A percentile compares a stretch with the other conserved stretches of the same genome.
These are phyloP conservation scores for Chesias legatella DNA, from an alignment of 2,888 invertebrate genomes.

Conservation along the genomic window DNA sequence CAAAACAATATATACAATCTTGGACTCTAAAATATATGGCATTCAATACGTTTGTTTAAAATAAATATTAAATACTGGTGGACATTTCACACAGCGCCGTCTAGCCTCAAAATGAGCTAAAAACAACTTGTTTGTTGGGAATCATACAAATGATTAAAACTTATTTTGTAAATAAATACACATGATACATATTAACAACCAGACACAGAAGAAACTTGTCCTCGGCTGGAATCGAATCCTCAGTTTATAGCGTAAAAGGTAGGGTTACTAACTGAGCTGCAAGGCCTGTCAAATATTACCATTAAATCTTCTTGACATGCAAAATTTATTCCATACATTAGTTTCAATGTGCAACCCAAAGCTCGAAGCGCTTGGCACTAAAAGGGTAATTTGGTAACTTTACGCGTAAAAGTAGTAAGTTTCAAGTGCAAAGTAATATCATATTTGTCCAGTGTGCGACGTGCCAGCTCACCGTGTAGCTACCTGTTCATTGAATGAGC, in stretches of 20 bases:
- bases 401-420: constrained; percentile 20
- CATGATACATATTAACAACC: no score
- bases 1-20: constrained; percentile 16
- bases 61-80: no score
- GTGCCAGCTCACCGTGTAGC: constrained; percentile 56
- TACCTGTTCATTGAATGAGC: constrained; percentile 73
- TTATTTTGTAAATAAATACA: no score
- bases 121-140: neutral
- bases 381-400: constrained; percentile 16
- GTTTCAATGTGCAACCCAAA: constrained; percentile 3
- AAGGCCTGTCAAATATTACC: constrained; percentile 18
- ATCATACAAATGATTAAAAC: no score
- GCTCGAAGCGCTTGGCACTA: constrained; percentile 3
- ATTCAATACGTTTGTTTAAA: no score
- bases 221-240: no score
- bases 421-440: constrained; percentile 27
- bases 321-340: neutral
- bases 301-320: neutral
- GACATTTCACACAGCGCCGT: no score
- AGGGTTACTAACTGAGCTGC: no score
- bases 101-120: no score
- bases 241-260: no score
- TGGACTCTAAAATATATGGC: no score
- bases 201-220: no score
- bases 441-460: constrained; percentile 31